Base-by-base conservation (phyloP, 1,140 invertebrate genomes). In the Matsumurasca onukii region DNA sequence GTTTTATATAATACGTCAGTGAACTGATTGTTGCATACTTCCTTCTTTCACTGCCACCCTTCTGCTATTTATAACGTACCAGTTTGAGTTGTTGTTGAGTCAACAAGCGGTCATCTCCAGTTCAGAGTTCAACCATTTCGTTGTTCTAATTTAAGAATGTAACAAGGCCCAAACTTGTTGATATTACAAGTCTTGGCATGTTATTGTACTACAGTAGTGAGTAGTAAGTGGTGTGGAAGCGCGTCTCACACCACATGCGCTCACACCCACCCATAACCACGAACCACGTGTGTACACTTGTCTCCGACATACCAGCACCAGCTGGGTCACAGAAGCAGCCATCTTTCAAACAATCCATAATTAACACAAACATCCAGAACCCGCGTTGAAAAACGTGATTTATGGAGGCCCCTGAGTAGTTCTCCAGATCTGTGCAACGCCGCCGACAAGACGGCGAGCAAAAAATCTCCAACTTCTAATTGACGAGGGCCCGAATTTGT, bases 271-370 rank as follows among this genome's bases (percentile, higher is more conserved):
- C 17, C 5, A 39, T 17, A 39, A n/a, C n/a, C n/a, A n/a, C n/a
- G n/a, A n/a, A n/a, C n/a, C 34, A 39, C 34, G 17, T 39, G 34
- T 39, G 34, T 39, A 39, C 34, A 39, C 34, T 39, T 39, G 34
- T 39, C 34, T 17, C 34, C 17, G 5, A 9, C 5, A 17, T 39
- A 39, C 5, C 34, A 39, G 5, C 17, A 5, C 34, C 55, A 59
- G 55, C 55, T 59, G 55, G 55, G 55, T 27, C 24, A 13, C 22
- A 24, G 49, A 3, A 3, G 3, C 55, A 24, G 55, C 25, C 15
- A 59, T 59, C 55, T 59, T 59, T 59, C 55, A 59, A 59, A 59
- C 55, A 59, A 59, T 59, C 55, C 55, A 59, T 59, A 59, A 59
- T 59, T 59, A 59, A 59, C 55, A 22, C 55, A 59, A 59, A 59